phyloP scores from a whole-genome alignment of 2,888 invertebrate genomes.

The Mesorhabditis sp. region DNA sequence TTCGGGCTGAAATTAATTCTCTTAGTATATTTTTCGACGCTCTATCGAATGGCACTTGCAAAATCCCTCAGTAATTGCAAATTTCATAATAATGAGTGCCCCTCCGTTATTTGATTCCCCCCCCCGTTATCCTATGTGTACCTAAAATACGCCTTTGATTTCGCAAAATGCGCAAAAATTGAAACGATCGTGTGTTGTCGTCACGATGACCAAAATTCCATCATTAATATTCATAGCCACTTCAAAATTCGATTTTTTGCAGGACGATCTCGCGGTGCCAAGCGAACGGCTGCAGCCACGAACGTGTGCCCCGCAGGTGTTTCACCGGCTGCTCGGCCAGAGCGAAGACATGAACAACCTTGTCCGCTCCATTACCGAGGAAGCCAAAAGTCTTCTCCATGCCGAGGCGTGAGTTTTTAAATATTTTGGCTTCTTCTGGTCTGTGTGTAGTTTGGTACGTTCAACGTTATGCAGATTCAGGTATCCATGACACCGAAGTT shows the following conservation, averaged over 20 bases:
- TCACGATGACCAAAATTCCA: too few relatives aligned
- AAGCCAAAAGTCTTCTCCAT: slow-evolving; percentile 50
- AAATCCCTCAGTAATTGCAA: too few relatives aligned
- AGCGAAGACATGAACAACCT: slow-evolving; percentile 50
- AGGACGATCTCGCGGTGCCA: slow-evolving; percentile 5
- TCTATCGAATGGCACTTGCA: too few relatives aligned
- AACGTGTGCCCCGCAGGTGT: slow-evolving; percentile 9
- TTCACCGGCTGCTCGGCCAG: slow-evolving; percentile 20
- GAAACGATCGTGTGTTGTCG: too few relatives aligned
- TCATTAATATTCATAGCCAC: not conserved
- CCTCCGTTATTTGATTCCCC: too few relatives aligned
- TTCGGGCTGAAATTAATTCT: too few relatives aligned
- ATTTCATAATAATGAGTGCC: too few relatives aligned
- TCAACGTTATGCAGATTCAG: not conserved
- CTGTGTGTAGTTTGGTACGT: not conserved
- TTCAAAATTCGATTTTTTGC: not conserved
- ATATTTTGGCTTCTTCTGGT: not conserved
- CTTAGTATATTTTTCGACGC: too few relatives aligned
- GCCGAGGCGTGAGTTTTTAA: slow-evolving; percentile 53
- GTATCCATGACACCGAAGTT: too few relatives aligned
- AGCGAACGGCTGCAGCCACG: slow-evolving; percentile 6
- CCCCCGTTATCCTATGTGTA: too few relatives aligned
- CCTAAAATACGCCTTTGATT: too few relatives aligned
- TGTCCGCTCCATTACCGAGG: slow-evolving; percentile 49
- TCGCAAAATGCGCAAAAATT: too few relatives aligned